phyloP scores from a whole-genome alignment of 2,888 invertebrate genomes.

The Cantharis nigra region DNA sequence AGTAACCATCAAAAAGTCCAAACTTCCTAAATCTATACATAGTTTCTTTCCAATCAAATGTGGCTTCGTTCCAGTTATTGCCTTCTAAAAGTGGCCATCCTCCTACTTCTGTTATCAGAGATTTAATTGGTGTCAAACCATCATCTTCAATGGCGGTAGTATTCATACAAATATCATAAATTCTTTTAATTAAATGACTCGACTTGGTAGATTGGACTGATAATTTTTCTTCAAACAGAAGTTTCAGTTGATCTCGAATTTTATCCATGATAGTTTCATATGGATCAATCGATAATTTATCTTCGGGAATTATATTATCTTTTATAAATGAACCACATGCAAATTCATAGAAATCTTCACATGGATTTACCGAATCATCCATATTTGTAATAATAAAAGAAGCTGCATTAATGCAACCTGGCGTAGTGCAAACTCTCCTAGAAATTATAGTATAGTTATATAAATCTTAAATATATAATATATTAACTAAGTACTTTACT shows the following conservation, averaged over 20 bases:
- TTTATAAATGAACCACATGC: conserved; percentile 75
- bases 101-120: conserved; percentile 63
- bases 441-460: too few species aligned
- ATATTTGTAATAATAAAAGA: conserved; percentile 69
- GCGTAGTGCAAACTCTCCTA: not conserved
- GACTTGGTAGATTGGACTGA: conserved; percentile 32
- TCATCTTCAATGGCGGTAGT: conserved; percentile 60
- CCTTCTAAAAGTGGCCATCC: conserved; percentile 16
- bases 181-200: not conserved
- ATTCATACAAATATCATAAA: conserved; percentile 4
- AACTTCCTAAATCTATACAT: conserved; percentile 1
- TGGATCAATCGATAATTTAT: not conserved
- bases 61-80: not conserved
- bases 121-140: conserved; percentile 64
- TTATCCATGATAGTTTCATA: not conserved
- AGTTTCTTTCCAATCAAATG: conserved; percentile 6
- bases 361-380: conserved; percentile 75
- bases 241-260: not conserved
- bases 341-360: conserved; percentile 77
- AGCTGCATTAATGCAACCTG: conserved; percentile 79
- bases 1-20: conserved; percentile 24
- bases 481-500: too few species aligned
- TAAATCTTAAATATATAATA: too few species aligned
- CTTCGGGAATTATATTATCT: conserved; percentile 69
- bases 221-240: not conserved